A percentile compares a stretch with the other conserved stretches of the same genome.
Evolutionary conservation across 2,888 invertebrate species (phyloP).

Genomic region (Meiosimyza decipiens): DNA sequence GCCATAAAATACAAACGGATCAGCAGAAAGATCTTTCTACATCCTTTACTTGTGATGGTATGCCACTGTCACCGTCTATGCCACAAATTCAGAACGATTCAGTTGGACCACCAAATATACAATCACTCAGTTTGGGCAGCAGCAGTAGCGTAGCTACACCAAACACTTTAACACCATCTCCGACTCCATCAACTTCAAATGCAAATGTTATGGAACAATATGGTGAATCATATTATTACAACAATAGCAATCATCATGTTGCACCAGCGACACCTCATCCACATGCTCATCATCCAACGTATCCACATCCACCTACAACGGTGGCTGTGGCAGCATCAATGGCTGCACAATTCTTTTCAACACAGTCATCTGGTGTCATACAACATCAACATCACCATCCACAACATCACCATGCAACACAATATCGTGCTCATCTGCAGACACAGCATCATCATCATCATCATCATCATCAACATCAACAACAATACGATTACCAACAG

Average conservation of each 20-base stretch:
- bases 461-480: conserved; percentile 23
- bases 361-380: conserved; percentile 12
- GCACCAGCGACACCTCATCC: conserved; percentile 31
- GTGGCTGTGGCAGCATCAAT: conserved; percentile 36
- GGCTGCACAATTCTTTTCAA: conserved; percentile 46
- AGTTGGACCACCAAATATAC: conserved; percentile 48
- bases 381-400: conserved; percentile 26
- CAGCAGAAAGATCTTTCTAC: conserved; percentile 49
- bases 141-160: conserved; percentile 45
- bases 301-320: conserved; percentile 12
- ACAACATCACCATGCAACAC: conserved; percentile 30
- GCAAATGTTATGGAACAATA: conserved; percentile 49
- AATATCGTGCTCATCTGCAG: conserved; percentile 24
- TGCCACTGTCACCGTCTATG: conserved; percentile 52
- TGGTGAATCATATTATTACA: conserved; percentile 51
- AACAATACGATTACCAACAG: conserved; percentile 36
- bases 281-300: background rate
- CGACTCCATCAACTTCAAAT: conserved; percentile 50
- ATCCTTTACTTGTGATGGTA: conserved; percentile 49
- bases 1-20: conserved; percentile 55
- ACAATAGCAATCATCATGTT: conserved; percentile 47
- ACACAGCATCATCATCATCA: conserved; percentile 21
- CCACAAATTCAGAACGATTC: conserved; percentile 29
- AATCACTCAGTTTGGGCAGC: conserved; percentile 47
- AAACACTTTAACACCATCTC: conserved; percentile 51